Conservation (phyloP, 2,797 vertebrate genomes). For the Etheostoma perlongum region DNA sequence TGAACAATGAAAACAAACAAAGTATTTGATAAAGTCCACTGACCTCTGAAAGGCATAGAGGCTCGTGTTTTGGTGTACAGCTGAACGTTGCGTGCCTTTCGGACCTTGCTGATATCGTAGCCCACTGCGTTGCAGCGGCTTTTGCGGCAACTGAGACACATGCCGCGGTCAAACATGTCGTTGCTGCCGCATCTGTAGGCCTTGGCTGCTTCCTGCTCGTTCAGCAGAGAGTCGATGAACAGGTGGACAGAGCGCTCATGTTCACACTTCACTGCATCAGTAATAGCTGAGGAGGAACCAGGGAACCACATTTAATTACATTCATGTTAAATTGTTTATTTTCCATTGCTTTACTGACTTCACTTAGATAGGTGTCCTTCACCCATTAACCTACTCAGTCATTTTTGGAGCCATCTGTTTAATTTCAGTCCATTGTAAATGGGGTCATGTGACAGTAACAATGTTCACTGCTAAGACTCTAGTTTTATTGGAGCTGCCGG, state of each 20-base stretch:
- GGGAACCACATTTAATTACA: background rate
- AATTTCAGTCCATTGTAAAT: conserved; percentile 31
- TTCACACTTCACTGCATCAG: conserved; percentile 93
- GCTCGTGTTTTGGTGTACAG: conserved; percentile 96
- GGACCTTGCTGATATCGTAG: conserved; percentile 90
- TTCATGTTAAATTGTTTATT: background rate
- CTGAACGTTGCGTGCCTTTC: conserved; percentile 86
- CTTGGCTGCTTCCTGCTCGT: conserved; percentile 87
- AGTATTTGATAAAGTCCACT: conserved; percentile 16
- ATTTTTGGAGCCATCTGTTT: conserved; percentile 43
- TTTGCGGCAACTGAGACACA: conserved; percentile 94
- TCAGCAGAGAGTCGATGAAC: conserved; percentile 95
- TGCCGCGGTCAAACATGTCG: conserved; percentile 92
- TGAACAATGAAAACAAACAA: background rate
- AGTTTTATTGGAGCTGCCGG: background rate
- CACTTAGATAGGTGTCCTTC: background rate
- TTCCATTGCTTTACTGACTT: background rate
- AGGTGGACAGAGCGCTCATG: conserved; percentile 95
- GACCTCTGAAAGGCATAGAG: conserved; percentile 96
- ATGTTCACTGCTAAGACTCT: conserved; percentile 30
- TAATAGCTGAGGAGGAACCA: conserved; percentile 84
- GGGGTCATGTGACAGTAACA: conserved; percentile 34
- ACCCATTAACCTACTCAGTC: conserved; percentile 2
- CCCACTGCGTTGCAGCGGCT: conserved; percentile 94
- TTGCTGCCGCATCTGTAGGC: conserved; percentile 92